phyloP scores from a whole-genome alignment of 2,797 vertebrate species.

The Gila robusta region DNA sequence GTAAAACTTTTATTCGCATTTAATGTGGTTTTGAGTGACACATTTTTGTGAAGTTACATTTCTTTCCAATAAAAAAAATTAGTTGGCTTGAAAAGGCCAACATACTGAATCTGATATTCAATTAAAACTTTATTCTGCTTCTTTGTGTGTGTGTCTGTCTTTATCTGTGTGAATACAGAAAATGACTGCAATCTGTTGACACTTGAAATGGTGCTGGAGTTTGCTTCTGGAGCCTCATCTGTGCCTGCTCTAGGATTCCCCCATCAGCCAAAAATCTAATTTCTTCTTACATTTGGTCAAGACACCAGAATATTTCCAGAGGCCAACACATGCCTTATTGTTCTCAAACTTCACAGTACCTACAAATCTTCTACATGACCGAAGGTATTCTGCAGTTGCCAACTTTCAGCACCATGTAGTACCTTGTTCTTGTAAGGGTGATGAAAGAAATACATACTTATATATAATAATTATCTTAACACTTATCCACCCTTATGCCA shows the following conservation, averaged over 20 bases:
- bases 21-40: too few species aligned
- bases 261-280: conserved; percentile 7
- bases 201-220: conserved; percentile 25
- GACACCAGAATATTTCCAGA: conserved; percentile 37
- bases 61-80: too few species aligned
- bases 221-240: conserved; percentile 37
- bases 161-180: background rate
- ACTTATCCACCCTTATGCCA: too few species aligned
- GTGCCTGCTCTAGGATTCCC: conserved; percentile 38
- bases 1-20: too few species aligned
- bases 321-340: conserved; percentile 22
- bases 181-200: background rate
- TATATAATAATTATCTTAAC: too few species aligned
- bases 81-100: too few species aligned
- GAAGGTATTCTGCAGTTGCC: conserved; percentile 1
- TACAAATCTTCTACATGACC: background rate
- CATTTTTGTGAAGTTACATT: too few species aligned
- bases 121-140: too few species aligned
- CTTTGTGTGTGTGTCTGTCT: too few species aligned
- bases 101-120: too few species aligned
- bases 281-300: conserved; percentile 13
- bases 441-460: background rate
- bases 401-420: background rate
- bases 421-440: conserved; percentile 7
- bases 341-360: conserved; percentile 24